phyloP scores from a whole-genome alignment of 2,888 invertebrate genomes.

The Campoletis raptor region DNA sequence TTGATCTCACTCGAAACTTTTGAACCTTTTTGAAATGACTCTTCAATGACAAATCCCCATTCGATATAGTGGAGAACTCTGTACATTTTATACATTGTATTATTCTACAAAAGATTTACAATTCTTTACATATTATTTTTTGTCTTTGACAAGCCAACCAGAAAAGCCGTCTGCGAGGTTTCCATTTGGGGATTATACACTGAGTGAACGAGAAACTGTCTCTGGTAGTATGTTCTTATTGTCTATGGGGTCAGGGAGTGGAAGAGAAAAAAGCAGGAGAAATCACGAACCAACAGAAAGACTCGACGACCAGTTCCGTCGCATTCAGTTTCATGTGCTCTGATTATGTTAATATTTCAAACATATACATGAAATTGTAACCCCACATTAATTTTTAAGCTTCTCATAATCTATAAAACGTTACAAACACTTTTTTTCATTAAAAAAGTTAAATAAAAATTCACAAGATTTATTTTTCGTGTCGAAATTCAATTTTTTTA shows the following conservation, averaged over 20 bases:
- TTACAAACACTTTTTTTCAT: background rate
- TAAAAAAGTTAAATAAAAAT: background rate
- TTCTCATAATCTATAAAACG: background rate
- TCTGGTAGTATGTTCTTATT: slow-evolving; percentile 47
- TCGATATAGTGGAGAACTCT: slow-evolving; percentile 13
- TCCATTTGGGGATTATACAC: slow-evolving; percentile 70
- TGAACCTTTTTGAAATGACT: slow-evolving; percentile 4
- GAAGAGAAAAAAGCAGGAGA: slow-evolving; percentile 26
- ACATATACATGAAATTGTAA: background rate
- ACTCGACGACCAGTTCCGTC: slow-evolving; percentile 9
- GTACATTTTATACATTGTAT: slow-evolving; percentile 24
- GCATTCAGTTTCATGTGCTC: slow-evolving; percentile 13
- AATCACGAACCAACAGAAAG: slow-evolving; percentile 44
- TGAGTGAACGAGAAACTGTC: slow-evolving; percentile 52
- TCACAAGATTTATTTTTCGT: background rate
- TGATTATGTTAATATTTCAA: slow-evolving; percentile 16
- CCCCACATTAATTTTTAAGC: background rate
- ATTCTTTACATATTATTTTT: slow-evolving; percentile 38
- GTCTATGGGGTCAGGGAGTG: slow-evolving; percentile 41
- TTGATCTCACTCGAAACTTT: background rate
- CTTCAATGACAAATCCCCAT: slow-evolving; percentile 23
- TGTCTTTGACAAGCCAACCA: slow-evolving; percentile 57
- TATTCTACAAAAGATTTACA: background rate
- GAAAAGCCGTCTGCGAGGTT: slow-evolving; percentile 65
- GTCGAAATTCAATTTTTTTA: background rate